Evolutionary conservation across 2,113 vertebrate species (phyloP).

Genomic region (Sinocyclocheilus anshuiensis): DNA sequence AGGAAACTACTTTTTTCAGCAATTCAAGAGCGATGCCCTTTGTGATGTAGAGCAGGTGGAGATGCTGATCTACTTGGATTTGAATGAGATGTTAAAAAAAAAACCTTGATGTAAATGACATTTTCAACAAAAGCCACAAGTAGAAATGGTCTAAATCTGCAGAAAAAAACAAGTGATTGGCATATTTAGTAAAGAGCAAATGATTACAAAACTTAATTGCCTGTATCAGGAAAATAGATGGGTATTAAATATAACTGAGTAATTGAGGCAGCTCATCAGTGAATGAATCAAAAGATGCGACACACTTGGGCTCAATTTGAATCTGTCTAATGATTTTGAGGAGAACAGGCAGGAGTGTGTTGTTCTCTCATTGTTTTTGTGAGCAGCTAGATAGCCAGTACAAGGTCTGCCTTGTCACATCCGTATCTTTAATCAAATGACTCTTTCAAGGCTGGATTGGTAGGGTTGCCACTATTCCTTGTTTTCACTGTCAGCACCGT

Average conservation of each 20-base stretch:
- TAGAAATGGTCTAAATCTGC: neutral
- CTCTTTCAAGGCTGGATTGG: conserved; percentile 56
- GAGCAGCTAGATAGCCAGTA: neutral
- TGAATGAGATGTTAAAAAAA: neutral
- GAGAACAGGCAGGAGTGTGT: neutral
- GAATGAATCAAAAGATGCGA: neutral
- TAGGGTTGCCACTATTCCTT: conserved; percentile 35
- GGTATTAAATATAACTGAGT: conserved; percentile 15
- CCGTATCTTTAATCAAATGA: conserved; percentile 55
- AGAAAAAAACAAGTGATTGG: neutral
- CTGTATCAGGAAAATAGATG: conserved; percentile 8
- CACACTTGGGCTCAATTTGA: neutral
- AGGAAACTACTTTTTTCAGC: neutral
- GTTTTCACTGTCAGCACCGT: conserved; percentile 44
- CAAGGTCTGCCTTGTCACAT: conserved; percentile 12
- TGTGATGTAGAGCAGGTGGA: neutral
- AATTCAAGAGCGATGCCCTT: neutral
- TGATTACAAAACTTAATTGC: conserved; percentile 6
- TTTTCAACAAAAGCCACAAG: conserved; percentile 9
- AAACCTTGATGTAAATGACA: conserved; percentile 3
- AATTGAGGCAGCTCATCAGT: conserved; percentile 16
- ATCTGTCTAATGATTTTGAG: neutral
- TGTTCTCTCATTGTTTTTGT: neutral
- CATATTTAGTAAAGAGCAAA: conserved; percentile 7
- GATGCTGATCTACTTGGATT: too few relatives aligned